Evolutionary conservation across 2,113 vertebrate genomes (phyloP), one percentile per base, ranked within the genome.

Genomic region (Rissa tridactyla): DNA sequence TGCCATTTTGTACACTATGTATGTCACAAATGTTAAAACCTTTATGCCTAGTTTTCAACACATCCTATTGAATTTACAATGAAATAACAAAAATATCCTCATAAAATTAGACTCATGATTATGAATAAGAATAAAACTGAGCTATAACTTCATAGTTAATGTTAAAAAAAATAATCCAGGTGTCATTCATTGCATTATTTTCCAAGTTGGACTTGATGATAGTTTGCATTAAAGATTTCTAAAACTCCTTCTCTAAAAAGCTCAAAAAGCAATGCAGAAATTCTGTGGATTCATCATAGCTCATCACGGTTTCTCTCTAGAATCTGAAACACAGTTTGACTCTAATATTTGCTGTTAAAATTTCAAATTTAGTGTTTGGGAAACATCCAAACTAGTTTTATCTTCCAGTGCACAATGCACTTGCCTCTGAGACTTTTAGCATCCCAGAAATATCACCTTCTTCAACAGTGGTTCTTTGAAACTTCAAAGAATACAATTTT

Each of bases 131-230:
- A 47, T 34, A 55, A 84, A 73, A 54, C 1, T 70, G 29, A 87
- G 5, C 1, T 51, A 38, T 52, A 81, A 57, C 38, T 40, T 75
- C 5, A 14, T 51, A 84, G 40, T 46, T 62, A 36, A 62, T 51
- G 2, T 0, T 66, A 49, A 22, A 27, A 13, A 90, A 46, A n/a
- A 29, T 25, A 10, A 2, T 22, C 5, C 1, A 14, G 11, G 4
- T 55, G 19, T 3, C 25, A 61, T 73, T 77, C 7, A 55, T 65
- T 68, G 6, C 11, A 47, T 66, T 78, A 21, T 29, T 75, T 86
- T 84, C 34, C 15, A n/a, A 2, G 6, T 82, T 81, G 66, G 15
- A 55, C 26, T 81, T 82, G 16, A 6, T 62, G 60, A 66, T 47
- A 64, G 3, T 19, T 86, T 66, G 4, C 18, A 58, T 40, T 62